A percentile compares a stretch with the other conserved stretches of the same genome.
phyloP scores from a whole-genome alignment of 2,888 invertebrate species.

The Acrocyrtus sp. region DNA sequence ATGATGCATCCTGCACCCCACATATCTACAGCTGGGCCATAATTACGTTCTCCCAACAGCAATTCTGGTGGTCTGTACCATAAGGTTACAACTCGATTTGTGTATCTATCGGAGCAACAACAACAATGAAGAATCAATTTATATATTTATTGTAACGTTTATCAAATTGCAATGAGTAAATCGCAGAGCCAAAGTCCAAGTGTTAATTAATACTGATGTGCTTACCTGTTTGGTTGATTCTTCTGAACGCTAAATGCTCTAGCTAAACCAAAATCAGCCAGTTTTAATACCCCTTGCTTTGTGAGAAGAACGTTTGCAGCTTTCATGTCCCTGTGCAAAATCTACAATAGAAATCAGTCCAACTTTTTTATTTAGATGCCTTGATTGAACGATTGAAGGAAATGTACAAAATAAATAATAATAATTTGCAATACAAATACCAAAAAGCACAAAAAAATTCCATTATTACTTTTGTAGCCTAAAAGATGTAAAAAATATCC shows the following conservation, averaged over 20 bases:
- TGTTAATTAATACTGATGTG: constrained; percentile 70
- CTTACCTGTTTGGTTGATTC: constrained; percentile 84
- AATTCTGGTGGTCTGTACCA: constrained; percentile 79
- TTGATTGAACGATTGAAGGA: too few relatives aligned
- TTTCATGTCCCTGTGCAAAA: constrained; percentile 97
- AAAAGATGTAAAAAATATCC: too few relatives aligned
- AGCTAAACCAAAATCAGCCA: constrained; percentile 98
- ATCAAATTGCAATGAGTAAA: not conserved
- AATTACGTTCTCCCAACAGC: constrained; percentile 86
- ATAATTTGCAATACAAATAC: not conserved
- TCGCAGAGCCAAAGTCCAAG: too few relatives aligned
- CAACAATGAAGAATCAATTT: constrained; percentile 29
- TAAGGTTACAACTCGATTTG: constrained; percentile 96
- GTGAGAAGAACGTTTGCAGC: constrained; percentile 98
- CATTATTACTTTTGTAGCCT: too few relatives aligned
- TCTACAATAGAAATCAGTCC: constrained; percentile 68
- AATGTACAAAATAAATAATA: not conserved
- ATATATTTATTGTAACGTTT: not conserved
- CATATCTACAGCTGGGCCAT: constrained; percentile 96
- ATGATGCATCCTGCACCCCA: constrained; percentile 99
- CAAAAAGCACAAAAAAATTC: too few relatives aligned
- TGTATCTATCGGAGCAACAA: constrained; percentile 74
- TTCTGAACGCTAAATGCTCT: constrained; percentile 91
- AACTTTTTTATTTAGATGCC: too few relatives aligned
- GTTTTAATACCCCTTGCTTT: constrained; percentile 90